Conservation (phyloP, 2,113 vertebrate species). For the Sterrhoptilus dennistouni region DNA sequence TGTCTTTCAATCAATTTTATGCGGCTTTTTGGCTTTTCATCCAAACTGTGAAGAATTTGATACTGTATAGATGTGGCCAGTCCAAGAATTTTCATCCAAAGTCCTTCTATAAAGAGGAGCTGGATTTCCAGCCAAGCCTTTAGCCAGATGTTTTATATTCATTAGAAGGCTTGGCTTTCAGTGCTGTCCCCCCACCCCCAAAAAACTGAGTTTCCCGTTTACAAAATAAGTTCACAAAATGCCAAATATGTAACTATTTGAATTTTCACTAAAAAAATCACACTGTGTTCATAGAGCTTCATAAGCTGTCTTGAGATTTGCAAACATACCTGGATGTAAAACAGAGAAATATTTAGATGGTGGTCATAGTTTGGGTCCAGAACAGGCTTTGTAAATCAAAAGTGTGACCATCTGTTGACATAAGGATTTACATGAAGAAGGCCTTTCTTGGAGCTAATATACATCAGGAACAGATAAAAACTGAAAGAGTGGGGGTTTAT, state of each 20-base stretch:
- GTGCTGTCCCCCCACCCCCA: accelerated
- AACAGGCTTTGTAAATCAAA: not conserved
- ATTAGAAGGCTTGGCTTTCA: not conserved
- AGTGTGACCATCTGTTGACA: not conserved
- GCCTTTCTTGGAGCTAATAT: not conserved
- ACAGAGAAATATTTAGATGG: not conserved
- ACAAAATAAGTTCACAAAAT: not conserved
- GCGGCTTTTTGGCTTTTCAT: not conserved
- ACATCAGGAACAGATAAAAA: not conserved
- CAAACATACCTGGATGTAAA: not conserved
- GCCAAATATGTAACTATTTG: not conserved
- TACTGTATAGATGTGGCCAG: not conserved
- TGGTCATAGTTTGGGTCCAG: not conserved
- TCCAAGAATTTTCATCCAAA: not conserved
- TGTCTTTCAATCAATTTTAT: not conserved
- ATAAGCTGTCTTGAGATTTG: not conserved
- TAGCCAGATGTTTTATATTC: not conserved
- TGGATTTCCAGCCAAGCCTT: not conserved
- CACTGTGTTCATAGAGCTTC: not conserved
- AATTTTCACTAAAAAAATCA: not conserved
- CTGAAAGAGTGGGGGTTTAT: not conserved
- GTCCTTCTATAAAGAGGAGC: not conserved
- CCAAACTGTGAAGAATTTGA: not conserved
- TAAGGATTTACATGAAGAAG: not conserved
- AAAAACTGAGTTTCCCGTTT: not conserved